These are phyloP conservation scores for Vimba vimba DNA, from an alignment of 2,113 vertebrate species.

Conservation along the genomic window DNA sequence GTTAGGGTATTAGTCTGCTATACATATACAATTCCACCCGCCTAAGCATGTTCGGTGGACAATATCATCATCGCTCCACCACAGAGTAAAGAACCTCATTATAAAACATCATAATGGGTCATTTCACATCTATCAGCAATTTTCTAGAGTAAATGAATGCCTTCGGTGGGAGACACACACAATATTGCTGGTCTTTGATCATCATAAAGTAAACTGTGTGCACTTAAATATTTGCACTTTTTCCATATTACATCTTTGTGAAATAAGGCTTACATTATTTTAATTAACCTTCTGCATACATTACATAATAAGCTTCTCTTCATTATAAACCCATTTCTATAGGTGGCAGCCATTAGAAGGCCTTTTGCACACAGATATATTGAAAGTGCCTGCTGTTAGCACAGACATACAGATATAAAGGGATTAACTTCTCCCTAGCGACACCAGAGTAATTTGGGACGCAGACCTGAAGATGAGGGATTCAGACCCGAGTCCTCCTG, in stretches of 20 bases:
- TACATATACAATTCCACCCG: neutral
- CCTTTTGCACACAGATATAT: neutral
- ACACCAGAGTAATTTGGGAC: conserved; percentile 29
- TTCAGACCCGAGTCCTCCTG: neutral
- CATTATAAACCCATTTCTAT: conserved; percentile 6
- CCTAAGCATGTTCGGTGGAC: conserved; percentile 4
- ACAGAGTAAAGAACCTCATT: conserved; percentile 29
- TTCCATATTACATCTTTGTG: neutral
- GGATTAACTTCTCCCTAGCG: neutral
- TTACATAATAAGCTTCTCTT: neutral
- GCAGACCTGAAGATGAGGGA: conserved; percentile 21
- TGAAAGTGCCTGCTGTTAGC: conserved; percentile 19
- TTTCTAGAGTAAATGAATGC: conserved; percentile 24
- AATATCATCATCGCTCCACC: neutral
- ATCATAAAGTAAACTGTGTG: conserved; percentile 21
- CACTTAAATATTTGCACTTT: neutral
- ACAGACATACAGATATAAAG: neutral
- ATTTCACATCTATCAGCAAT: conserved; percentile 41
- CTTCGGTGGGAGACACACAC: neutral
- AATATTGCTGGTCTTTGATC: neutral
- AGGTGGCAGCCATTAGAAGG: neutral
- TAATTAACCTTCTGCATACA: conserved; percentile 21
- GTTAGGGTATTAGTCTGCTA: conserved; percentile 8
- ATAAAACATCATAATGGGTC: conserved; percentile 20
- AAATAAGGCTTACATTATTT: conserved; percentile 20